phyloP scores from a whole-genome alignment of 30 jellyfish, hydroid and myxozoan species.

The Aurelia aurita region DNA sequence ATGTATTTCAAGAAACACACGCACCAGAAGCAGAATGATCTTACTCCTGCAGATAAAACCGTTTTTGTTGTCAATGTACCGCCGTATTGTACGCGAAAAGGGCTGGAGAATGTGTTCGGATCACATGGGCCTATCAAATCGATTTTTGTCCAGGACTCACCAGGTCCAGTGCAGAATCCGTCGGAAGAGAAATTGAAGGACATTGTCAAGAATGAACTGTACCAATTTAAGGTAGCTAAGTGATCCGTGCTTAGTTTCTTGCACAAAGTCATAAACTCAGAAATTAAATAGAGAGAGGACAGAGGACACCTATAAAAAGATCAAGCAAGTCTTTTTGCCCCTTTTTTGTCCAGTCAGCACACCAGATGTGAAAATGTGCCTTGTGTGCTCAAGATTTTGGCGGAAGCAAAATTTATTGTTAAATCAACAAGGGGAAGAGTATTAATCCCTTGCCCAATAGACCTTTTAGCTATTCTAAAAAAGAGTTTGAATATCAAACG shows the following conservation, averaged over 20 bases:
- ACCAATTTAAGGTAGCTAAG: conserved; percentile 12
- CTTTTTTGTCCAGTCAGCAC: no score
- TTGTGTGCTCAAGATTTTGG: no score
- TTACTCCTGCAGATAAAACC: conserved; percentile 44
- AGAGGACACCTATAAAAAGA: no score
- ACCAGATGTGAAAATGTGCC: no score
- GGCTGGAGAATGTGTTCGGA: conserved; percentile 44
- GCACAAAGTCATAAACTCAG: no score
- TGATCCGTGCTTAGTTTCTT: background rate
- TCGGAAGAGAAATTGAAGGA: background rate
- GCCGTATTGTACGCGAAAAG: conserved; percentile 57
- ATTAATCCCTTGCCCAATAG: no score
- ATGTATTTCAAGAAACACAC: conserved; percentile 55
- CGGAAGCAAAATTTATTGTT: no score
- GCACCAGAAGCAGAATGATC: conserved; percentile 33
- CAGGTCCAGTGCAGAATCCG: conserved; percentile 38
- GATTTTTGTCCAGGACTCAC: conserved; percentile 30
- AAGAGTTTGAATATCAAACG: no score
- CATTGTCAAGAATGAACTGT: background rate
- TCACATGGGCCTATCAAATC: conserved; percentile 46
- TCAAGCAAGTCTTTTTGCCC: no score
- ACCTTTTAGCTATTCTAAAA: no score
- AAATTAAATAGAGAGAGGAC: no score
- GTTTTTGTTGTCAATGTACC: conserved; percentile 68
- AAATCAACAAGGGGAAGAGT: no score